Percentiles rank a stretch among this genome's conserved stretches.
Evolutionary conservation across 2,888 invertebrate species (phyloP).

Genomic region (Polymixis flavicincta): DNA sequence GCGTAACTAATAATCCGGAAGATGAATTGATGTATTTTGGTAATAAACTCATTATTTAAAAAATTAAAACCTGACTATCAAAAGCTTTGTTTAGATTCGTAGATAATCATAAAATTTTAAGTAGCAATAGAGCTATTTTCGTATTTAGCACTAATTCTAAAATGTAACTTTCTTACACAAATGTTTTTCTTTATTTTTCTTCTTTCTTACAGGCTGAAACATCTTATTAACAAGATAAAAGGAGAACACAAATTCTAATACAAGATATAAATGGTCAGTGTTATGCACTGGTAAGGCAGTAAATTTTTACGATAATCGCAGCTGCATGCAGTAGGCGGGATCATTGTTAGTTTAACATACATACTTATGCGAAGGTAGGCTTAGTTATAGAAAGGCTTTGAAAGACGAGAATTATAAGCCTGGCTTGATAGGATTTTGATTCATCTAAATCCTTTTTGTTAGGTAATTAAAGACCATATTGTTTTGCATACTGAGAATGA

Average conservation of each 20-base stretch:
- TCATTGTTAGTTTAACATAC: slow-evolving; percentile 72
- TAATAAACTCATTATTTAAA: not conserved
- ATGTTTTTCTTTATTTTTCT: not conserved
- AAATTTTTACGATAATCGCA: slow-evolving; percentile 84
- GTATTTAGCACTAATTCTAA: not conserved
- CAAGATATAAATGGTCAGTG: slow-evolving; percentile 64
- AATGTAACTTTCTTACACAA: not conserved
- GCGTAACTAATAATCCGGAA: too few relatives aligned
- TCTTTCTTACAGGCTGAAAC: slow-evolving; percentile 4
- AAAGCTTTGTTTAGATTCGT: not conserved
- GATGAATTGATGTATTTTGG: too few relatives aligned
- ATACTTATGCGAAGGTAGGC: slow-evolving; percentile 72
- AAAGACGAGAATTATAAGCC: slow-evolving; percentile 32
- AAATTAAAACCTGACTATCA: not conserved
- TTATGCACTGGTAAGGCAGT: slow-evolving; percentile 76
- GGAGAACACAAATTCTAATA: slow-evolving; percentile 57
- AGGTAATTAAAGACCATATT: not conserved
- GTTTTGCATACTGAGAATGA: not conserved
- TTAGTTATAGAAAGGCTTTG: slow-evolving; percentile 68
- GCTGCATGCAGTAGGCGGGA: slow-evolving; percentile 80
- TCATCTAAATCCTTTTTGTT: not conserved
- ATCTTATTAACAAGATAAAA: slow-evolving; percentile 44
- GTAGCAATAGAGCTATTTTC: too few relatives aligned
- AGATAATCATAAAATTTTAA: not conserved
- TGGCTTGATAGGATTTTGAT: slow-evolving; percentile 14